Conservation (phyloP, 2,888 invertebrate species). For the Tipula unca region DNA sequence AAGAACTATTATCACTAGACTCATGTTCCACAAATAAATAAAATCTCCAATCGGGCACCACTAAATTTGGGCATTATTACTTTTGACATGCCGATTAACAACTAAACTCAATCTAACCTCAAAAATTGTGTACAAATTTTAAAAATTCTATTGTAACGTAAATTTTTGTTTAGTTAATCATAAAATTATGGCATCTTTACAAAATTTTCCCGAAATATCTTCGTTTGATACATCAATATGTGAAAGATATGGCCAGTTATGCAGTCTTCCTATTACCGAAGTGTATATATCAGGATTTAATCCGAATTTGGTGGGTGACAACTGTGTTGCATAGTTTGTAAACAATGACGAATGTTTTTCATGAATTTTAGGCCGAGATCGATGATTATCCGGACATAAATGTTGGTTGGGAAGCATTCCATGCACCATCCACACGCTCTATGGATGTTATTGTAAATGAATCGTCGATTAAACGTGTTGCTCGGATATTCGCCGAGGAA, state of each 20-base stretch:
- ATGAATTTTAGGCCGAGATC: conserved; percentile 40
- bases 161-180: background rate
- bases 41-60: background rate
- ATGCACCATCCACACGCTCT: conserved; percentile 46
- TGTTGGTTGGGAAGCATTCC: conserved; percentile 54
- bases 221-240: conserved; percentile 49
- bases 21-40: background rate
- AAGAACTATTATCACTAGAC: no score
- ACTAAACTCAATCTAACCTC: background rate
- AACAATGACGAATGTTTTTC: background rate
- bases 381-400: conserved; percentile 61
- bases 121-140: background rate
- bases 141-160: background rate
- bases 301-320: conserved; percentile 41
- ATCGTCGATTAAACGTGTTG: conserved; percentile 63
- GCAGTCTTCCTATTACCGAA: conserved; percentile 48
- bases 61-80: background rate
- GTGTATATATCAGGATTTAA: conserved; percentile 44
- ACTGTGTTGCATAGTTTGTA: conserved; percentile 32
- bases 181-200: conserved; percentile 44
- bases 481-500: conserved; percentile 66
- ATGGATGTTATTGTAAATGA: conserved; percentile 59
- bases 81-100: background rate
- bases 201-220: conserved; percentile 47
- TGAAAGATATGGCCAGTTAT: conserved; percentile 55